Evolutionary conservation across 2,888 invertebrate genomes (phyloP).

Genomic region (Ceriagrion tenellum): DNA sequence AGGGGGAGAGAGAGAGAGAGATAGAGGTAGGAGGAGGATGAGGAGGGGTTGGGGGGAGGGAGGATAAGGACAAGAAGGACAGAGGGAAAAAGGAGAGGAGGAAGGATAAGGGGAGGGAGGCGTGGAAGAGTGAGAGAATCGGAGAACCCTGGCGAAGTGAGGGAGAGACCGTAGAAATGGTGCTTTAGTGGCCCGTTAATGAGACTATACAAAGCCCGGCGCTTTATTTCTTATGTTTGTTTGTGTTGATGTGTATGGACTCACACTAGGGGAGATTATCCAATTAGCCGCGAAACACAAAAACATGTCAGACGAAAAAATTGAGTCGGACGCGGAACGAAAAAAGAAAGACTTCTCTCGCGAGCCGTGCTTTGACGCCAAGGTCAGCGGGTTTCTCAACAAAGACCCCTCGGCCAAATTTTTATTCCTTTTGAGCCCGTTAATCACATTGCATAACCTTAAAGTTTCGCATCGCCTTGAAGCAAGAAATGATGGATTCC

Average conservation of each 20-base stretch:
- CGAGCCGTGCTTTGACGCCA: not conserved
- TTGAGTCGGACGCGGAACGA: not conserved
- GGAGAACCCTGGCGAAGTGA: too few relatives aligned
- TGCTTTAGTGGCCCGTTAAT: not conserved
- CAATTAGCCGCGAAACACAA: conserved; percentile 1
- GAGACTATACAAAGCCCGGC: not conserved
- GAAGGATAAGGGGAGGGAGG: not conserved
- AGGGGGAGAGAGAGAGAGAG: not conserved
- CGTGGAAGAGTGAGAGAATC: not conserved
- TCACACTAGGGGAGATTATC: not conserved
- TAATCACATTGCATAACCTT: not conserved
- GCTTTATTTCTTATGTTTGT: not conserved
- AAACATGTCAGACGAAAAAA: conserved; percentile 11
- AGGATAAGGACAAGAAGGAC: not conserved
- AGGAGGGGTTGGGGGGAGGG: not conserved
- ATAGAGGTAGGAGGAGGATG: not conserved
- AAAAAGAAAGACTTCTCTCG: not conserved
- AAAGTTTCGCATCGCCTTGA: not conserved
- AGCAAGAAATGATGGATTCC: not conserved
- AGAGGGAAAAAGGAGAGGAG: not conserved
- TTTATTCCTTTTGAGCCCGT: not conserved
- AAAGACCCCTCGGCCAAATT: not conserved
- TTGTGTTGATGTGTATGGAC: not conserved
- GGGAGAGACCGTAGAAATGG: not conserved
- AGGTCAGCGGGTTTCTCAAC: not conserved